phyloP scores from a whole-genome alignment of 2,888 invertebrate species.

The Orthonevra nobilis region DNA sequence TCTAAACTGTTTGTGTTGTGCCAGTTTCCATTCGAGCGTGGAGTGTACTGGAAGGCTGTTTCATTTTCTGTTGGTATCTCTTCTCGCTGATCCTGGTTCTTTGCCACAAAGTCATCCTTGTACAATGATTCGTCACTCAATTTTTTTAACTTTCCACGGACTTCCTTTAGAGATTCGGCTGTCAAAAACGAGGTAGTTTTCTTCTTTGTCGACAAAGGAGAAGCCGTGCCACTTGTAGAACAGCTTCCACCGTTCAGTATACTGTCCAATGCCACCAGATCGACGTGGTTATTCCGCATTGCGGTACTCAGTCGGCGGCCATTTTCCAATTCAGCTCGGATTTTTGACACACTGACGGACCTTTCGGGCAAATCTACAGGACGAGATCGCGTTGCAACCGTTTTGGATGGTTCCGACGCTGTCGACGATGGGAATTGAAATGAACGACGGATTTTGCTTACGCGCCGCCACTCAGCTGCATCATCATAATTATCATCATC shows the following conservation, averaged over 20 bases:
- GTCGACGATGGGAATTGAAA: constrained; percentile 84
- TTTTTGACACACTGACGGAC: constrained; percentile 82
- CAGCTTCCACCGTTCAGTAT: constrained; percentile 77
- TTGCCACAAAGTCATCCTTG: constrained; percentile 77
- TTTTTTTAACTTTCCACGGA: constrained; percentile 82
- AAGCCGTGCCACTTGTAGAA: constrained; percentile 42
- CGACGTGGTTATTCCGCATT: constrained; percentile 81
- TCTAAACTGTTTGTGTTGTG: constrained; percentile 77
- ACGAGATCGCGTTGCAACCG: constrained; percentile 68
- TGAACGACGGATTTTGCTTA: constrained; percentile 84
- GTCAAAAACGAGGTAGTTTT: constrained; percentile 81
- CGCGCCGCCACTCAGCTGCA: constrained; percentile 84
- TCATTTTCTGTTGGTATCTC: constrained; percentile 56
- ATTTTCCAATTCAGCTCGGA: constrained; percentile 82
- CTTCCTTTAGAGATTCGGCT: constrained; percentile 83
- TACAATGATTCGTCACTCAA: constrained; percentile 81
- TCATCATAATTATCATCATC: constrained; percentile 78
- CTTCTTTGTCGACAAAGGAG: constrained; percentile 72
- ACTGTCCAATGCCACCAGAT: constrained; percentile 81
- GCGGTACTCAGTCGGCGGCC: constrained; percentile 81
- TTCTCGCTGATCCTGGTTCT: constrained; percentile 69
- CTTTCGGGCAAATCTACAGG: constrained; percentile 80
- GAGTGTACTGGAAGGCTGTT: constrained; percentile 51
- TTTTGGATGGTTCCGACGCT: constrained; percentile 66
- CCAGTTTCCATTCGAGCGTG: constrained; percentile 30